Evolutionary conservation across 2,113 vertebrate genomes (phyloP), one percentile per base, ranked within the genome.

Genomic region (Hemichromis elongatus): DNA sequence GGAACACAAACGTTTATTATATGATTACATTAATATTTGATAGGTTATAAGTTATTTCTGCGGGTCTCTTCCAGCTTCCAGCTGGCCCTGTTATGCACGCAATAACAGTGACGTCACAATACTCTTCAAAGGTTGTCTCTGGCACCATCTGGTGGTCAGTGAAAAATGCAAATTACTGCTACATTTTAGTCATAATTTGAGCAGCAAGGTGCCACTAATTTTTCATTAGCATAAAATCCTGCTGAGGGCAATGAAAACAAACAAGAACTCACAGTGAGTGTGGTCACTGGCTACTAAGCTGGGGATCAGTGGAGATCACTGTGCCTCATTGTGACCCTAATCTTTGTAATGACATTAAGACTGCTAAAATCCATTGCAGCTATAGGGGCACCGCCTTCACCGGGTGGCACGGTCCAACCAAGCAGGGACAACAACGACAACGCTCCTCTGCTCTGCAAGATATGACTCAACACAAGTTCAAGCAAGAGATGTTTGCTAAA

Each of bases 141-240:
- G 94, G 88, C 88, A 73, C 94, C 95, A 95, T 94, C 96, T 96
- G 92, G 94, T 92, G 96, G 83, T 14, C 19, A 40, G 9, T 16
- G 2, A 33, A 28, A 18, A 45, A 33, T 30, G 77, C 16, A 52
- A 26, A 21, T 4, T 1, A 3, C 7, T 42, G 4, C 19, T 30
- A 1, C 1, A 11, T 68, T 53, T 21, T 8, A 82, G 26, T 13
- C 16, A 10, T 73, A 57, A 70, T 35, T 40, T 56, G 4, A 61
- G 37, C 52, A 78, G 52, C 55, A 78, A 10, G 5, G 63, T 68
- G 7, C 18, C 30, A 19, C 75, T 57, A 19, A 9, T 33, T 33
- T 54, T 11, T 35, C 26, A 63, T 50, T 5, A 26, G 6, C 4
- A 11, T 50, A 33, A 73, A 83, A 52, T 63, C 52, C 19, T 19